These are phyloP conservation scores for Gambusia holbrooki DNA, from an alignment of 2,113 vertebrate species.

Conservation along the genomic window DNA sequence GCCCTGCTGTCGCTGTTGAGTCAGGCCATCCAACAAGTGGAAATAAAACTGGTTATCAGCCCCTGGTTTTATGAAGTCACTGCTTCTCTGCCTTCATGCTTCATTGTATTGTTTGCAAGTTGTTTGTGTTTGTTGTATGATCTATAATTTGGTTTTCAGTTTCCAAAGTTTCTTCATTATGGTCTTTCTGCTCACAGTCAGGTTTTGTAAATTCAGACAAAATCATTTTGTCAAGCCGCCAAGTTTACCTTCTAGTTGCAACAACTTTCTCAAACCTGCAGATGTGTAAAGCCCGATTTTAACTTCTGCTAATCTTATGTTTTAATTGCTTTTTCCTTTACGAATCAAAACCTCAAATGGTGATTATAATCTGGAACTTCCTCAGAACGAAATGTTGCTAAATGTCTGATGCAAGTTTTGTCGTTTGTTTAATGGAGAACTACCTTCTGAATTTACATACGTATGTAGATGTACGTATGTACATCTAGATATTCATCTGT, in stretches of 20 bases:
- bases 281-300: neutral
- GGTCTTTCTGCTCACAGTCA: no score
- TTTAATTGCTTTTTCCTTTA: neutral
- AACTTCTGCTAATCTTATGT: neutral
- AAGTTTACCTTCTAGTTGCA: neutral
- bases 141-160: neutral
- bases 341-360: no score
- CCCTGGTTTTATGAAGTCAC: constrained; percentile 10
- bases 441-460: no score
- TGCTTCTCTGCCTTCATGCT: neutral
- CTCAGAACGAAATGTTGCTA: no score
- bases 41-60: constrained; percentile 18
- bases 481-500: no score
- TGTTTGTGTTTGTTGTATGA: neutral
- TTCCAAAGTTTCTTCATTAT: no score
- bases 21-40: constrained; percentile 39
- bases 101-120: neutral
- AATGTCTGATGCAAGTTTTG: no score
- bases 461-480: no score
- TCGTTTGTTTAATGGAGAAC: no score
- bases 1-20: constrained; percentile 46
- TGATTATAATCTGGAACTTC: no score
- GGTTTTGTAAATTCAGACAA: no score
- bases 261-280: neutral
- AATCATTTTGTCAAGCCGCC: no score